Percentiles rank a stretch among this genome's conserved stretches.
Evolutionary conservation across 2,888 invertebrate species (phyloP).

Genomic region (Athalia rosae): DNA sequence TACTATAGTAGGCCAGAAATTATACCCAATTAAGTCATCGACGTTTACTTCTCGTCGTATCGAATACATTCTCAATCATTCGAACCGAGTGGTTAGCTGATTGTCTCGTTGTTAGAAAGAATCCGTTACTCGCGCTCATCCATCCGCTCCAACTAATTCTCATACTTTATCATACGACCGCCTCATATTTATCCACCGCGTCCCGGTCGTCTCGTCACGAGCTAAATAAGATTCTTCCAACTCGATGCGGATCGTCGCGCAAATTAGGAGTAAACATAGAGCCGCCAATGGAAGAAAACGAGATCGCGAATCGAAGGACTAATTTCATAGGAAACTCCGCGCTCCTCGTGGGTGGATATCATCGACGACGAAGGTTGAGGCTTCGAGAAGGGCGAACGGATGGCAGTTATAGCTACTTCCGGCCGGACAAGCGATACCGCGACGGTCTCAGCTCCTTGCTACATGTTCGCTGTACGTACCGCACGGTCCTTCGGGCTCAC

Average conservation of each 20-base stretch:
- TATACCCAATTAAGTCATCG: slow-evolving; percentile 38
- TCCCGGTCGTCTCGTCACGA: neutral
- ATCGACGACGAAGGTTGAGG: slow-evolving; percentile 49
- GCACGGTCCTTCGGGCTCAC: slow-evolving; percentile 54
- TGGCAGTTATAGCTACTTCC: slow-evolving; percentile 68
- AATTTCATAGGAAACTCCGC: neutral
- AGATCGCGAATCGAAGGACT: slow-evolving; percentile 2
- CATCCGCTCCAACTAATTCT: neutral
- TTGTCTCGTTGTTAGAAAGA: neutral
- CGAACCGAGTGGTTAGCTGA: neutral
- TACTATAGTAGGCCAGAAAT: slow-evolving; percentile 11
- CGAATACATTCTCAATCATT: neutral
- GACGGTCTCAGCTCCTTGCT: slow-evolving; percentile 42
- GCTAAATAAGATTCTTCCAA: neutral
- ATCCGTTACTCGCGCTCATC: neutral
- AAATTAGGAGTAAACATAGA: slow-evolving; percentile 4
- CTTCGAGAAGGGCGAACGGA: slow-evolving; percentile 60
- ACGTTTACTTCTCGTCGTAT: slow-evolving; percentile 24
- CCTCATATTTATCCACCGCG: neutral
- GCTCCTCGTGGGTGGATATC: slow-evolving; percentile 38
- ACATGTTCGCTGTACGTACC: slow-evolving; percentile 50
- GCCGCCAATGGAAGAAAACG: neutral
- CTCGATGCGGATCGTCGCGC: neutral
- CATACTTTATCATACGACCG: neutral
- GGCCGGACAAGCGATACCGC: slow-evolving; percentile 60